Conservation (phyloP, 2,113 vertebrate genomes). For the Xiphophorus hellerii region DNA sequence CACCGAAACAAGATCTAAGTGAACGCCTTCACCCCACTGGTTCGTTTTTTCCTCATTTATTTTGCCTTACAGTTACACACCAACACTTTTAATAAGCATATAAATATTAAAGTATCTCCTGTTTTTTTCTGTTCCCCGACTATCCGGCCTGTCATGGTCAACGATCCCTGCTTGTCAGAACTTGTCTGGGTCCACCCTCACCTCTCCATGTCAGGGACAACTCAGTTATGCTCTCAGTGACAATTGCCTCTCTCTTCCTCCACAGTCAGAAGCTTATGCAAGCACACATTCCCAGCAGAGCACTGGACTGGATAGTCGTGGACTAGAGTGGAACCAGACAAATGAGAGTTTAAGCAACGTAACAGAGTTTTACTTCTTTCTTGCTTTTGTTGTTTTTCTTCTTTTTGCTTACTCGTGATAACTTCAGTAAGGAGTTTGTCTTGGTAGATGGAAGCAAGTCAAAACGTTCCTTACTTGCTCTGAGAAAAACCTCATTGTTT, state of each 20-base stretch:
- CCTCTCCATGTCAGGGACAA: slow-evolving; percentile 27
- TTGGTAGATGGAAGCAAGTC: neutral
- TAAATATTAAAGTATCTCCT: neutral
- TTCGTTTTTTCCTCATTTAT: neutral
- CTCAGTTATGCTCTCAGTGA: slow-evolving; percentile 36
- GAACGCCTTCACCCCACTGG: neutral
- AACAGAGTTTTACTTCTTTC: too few species aligned
- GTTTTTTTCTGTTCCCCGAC: neutral
- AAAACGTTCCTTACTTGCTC: neutral
- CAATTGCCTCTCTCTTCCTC: slow-evolving; percentile 31
- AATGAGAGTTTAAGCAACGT: too few species aligned
- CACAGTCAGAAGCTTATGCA: neutral
- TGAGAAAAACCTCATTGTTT: neutral
- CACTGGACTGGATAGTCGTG: slow-evolving; percentile 8
- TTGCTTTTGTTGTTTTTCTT: too few species aligned
- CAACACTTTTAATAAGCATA: neutral
- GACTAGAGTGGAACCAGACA: too few species aligned
- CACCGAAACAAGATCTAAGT: neutral
- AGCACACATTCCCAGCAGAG: neutral
- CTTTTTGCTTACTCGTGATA: neutral
- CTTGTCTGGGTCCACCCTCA: neutral
- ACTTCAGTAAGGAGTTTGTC: neutral
- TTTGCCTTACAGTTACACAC: neutral
- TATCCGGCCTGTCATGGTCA: neutral
- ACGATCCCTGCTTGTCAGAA: neutral